These are phyloP conservation scores for Athalia circularis DNA, from an alignment of 2,888 invertebrate genomes.

Conservation along the genomic window DNA sequence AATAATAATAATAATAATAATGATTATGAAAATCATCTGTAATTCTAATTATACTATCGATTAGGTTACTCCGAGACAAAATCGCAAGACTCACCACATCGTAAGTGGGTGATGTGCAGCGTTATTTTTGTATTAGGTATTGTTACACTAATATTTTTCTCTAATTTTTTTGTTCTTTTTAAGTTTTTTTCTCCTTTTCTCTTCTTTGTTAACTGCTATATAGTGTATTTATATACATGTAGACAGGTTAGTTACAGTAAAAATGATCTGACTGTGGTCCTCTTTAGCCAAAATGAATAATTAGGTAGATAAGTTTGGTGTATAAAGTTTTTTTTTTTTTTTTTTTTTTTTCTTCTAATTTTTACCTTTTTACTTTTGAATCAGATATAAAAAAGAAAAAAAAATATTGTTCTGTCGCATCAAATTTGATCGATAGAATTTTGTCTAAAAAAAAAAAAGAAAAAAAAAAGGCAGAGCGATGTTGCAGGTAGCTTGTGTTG, in stretches of 20 bases:
- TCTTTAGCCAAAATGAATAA: constrained; percentile 43
- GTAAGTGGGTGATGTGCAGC: constrained; percentile 22
- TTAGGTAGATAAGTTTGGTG: constrained; percentile 29
- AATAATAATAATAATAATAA: background rate
- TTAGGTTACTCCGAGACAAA: constrained; percentile 4
- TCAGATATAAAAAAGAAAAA: background rate
- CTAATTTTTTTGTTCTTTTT: constrained; percentile 44
- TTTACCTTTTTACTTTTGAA: background rate
- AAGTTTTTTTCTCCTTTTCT: constrained; percentile 55
- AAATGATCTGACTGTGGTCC: constrained; percentile 52
- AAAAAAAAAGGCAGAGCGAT: too few species aligned
- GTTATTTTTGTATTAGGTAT: constrained; percentile 47
- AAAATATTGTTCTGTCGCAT: background rate
- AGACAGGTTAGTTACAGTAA: constrained; percentile 46
- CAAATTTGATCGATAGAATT: too few species aligned
- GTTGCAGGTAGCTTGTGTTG: too few species aligned
- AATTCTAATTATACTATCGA: constrained; percentile 34
- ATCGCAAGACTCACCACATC: constrained; percentile 3
- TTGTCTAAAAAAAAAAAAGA: too few species aligned
- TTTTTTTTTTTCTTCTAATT: background rate
- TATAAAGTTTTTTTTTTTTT: background rate
- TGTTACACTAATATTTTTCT: constrained; percentile 25
- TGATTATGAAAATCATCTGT: constrained; percentile 15
- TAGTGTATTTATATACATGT: constrained; percentile 47
- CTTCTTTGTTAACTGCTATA: constrained; percentile 58